Percentiles rank a stretch among this genome's conserved stretches.
Conservation (phyloP, 2,113 vertebrate species). For the Zosterops lateralis region DNA sequence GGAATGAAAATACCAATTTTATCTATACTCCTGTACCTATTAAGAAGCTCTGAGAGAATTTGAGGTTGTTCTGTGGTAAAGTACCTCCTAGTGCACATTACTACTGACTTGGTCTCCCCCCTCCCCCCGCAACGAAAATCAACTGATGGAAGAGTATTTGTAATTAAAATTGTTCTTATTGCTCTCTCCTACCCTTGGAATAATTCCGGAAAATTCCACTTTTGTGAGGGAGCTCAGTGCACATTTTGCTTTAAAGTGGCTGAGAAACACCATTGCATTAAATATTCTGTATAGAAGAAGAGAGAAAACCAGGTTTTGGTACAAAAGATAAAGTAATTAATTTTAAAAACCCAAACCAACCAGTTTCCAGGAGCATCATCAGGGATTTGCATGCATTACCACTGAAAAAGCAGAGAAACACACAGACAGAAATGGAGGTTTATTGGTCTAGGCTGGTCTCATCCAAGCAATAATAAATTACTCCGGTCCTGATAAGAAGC, state of each 20-base stretch:
- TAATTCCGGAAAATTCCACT: neutral
- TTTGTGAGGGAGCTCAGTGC: neutral
- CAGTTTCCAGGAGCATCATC: neutral
- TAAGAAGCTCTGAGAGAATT: neutral
- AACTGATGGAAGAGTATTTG: neutral
- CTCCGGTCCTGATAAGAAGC: neutral
- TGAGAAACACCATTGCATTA: neutral
- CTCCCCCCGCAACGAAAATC: neutral
- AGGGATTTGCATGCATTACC: slow-evolving; percentile 10
- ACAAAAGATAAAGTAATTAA: neutral
- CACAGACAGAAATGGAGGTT: neutral
- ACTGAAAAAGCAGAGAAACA: neutral
- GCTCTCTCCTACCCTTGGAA: neutral
- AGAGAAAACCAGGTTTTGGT: neutral
- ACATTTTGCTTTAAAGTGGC: neutral
- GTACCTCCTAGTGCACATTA: neutral
- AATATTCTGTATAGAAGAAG: neutral
- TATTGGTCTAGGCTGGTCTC: neutral
- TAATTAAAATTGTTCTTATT: neutral
- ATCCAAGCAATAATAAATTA: neutral
- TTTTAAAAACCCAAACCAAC: neutral
- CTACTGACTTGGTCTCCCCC: neutral
- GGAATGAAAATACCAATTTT: neutral
- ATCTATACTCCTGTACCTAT: no score
- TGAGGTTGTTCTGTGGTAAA: neutral